These are phyloP conservation scores for Pyrrhia umbra DNA, from an alignment of 2,888 invertebrate species.

Conservation along the genomic window DNA sequence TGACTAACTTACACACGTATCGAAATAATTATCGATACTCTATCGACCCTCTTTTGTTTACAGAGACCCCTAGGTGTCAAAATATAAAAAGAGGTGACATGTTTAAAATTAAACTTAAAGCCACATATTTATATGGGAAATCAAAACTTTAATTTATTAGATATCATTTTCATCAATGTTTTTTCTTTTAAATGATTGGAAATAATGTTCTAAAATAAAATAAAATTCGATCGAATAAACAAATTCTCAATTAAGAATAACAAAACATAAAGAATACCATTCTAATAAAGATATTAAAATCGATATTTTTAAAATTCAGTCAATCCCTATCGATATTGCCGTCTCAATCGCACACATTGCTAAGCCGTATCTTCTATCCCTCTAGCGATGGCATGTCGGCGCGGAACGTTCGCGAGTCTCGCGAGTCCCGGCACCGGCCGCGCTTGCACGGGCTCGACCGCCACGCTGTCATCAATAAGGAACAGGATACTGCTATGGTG, in stretches of 20 bases:
- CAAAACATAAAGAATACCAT: too few species aligned
- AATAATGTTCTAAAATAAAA: too few species aligned
- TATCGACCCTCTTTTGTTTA: background rate
- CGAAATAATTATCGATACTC: background rate
- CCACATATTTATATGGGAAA: too few species aligned
- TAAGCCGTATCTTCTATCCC: slow-evolving; percentile 20
- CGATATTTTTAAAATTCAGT: background rate
- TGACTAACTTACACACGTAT: slow-evolving; percentile 16
- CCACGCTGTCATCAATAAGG: slow-evolving; percentile 86
- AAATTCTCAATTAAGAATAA: too few species aligned
- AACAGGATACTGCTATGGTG: slow-evolving; percentile 85
- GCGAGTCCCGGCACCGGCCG: slow-evolving; percentile 78
- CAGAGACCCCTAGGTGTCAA: background rate
- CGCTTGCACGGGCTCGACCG: slow-evolving; percentile 82
- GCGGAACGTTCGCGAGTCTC: slow-evolving; percentile 76
- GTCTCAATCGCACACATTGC: background rate
- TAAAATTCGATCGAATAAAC: too few species aligned
- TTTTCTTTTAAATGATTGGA: too few species aligned
- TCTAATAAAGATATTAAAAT: background rate
- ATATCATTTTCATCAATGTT: too few species aligned
- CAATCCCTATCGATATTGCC: background rate
- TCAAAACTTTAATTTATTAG: too few species aligned
- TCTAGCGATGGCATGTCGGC: slow-evolving; percentile 82
- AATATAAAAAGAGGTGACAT: background rate
- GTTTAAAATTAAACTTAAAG: too few species aligned